phyloP scores from a whole-genome alignment of 2,888 invertebrate species.

The Caenorhabditis virilis region DNA sequence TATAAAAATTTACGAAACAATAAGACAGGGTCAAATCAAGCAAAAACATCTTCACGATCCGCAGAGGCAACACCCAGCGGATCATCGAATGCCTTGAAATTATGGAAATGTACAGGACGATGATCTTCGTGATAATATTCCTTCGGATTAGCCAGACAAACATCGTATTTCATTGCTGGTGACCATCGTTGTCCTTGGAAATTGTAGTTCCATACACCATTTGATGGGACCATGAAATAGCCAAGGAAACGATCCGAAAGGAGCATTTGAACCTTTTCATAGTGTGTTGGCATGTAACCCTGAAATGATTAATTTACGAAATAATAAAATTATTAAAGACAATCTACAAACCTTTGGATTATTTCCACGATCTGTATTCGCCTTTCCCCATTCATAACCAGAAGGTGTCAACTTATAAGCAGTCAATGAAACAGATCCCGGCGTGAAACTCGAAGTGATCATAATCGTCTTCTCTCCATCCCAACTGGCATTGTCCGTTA shows the following conservation, averaged over 20 bases:
- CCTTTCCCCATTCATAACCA: conserved; percentile 98
- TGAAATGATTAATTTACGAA: conserved; percentile 72
- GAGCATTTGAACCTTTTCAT: conserved; percentile 93
- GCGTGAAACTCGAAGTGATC: conserved; percentile 98
- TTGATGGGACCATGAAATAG: conserved; percentile 98
- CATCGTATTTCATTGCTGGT: conserved; percentile 87
- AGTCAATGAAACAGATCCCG: conserved; percentile 95
- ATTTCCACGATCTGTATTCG: conserved; percentile 91
- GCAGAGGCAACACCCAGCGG: conserved; percentile 80
- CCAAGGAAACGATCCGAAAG: conserved; percentile 95
- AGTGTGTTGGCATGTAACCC: conserved; percentile 96
- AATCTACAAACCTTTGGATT: conserved; percentile 57
- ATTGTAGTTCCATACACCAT: conserved; percentile 99
- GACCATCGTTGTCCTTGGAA: conserved; percentile 80
- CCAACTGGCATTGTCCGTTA: conserved; percentile 94
- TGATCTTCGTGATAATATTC: conserved; percentile 99
- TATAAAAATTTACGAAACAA: background rate
- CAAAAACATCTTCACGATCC: conserved; percentile 87
- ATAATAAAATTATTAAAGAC: background rate
- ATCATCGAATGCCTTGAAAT: conserved; percentile 95
- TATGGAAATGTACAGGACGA: conserved; percentile 94
- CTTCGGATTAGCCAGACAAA: conserved; percentile 93
- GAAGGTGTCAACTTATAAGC: conserved; percentile 97
- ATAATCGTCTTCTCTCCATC: conserved; percentile 98
- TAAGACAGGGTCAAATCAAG: conserved; percentile 37